Percentiles rank a stretch among this genome's conserved stretches.
phyloP scores from a whole-genome alignment of 2,797 vertebrate species.

The Prunella strophiata region DNA sequence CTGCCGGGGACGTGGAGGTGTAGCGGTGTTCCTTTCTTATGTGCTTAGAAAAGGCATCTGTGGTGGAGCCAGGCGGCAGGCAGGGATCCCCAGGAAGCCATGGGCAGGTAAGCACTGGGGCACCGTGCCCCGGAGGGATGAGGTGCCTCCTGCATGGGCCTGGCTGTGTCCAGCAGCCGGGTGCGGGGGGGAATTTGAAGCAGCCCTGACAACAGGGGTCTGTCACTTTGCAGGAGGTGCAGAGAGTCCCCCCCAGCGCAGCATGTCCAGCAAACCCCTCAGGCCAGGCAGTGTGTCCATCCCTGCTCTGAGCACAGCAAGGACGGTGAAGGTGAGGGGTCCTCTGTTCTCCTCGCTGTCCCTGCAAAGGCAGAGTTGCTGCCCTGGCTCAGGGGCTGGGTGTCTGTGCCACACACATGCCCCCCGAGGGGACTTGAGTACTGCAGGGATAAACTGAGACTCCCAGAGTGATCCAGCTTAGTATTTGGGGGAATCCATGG shows the following conservation, averaged over 20 bases:
- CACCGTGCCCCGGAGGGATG: rapidly evolving
- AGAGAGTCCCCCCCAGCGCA: rapidly evolving
- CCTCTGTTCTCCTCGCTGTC: rapidly evolving
- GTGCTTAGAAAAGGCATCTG: not conserved
- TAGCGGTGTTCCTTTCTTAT: not conserved
- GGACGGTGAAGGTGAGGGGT: rapidly evolving
- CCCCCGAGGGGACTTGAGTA: not conserved
- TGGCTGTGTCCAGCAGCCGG: rapidly evolving
- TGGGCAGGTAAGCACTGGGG: not conserved
- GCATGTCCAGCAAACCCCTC: not conserved
- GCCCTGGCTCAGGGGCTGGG: rapidly evolving
- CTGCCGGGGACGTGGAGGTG: not conserved
- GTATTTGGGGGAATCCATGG: not conserved
- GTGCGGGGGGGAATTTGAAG: not conserved
- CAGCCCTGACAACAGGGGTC: not conserved
- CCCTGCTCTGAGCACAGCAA: not conserved
- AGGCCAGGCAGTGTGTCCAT: not conserved
- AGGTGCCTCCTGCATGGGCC: not conserved
- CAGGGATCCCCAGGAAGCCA: not conserved
- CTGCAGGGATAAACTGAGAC: not conserved
- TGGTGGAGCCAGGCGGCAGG: not conserved
- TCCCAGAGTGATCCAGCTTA: rapidly evolving
- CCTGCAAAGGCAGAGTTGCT: not conserved
- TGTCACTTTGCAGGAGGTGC: not conserved
- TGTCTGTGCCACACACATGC: not conserved